phyloP scores from a whole-genome alignment of 2,797 vertebrate species.

The Enteromius radiatus region DNA sequence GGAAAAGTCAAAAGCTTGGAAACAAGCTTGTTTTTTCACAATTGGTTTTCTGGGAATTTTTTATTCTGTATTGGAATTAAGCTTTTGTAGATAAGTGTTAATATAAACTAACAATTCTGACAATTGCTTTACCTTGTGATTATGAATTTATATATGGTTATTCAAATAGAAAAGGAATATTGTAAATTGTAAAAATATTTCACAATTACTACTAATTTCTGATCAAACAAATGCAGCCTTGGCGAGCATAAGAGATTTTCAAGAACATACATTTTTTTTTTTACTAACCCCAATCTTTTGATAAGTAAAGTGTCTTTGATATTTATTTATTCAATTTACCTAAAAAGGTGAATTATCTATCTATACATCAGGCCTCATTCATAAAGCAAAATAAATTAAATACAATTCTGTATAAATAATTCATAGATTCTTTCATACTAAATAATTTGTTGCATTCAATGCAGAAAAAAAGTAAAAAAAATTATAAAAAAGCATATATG shows the following conservation, averaged over 20 bases:
- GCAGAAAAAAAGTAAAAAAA: too few relatives aligned
- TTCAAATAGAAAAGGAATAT: not conserved
- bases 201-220: not conserved
- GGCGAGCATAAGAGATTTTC: not conserved
- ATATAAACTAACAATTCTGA: not conserved
- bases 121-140: not conserved
- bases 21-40: not conserved
- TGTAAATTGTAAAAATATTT: not conserved
- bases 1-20: too few relatives aligned
- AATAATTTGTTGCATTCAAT: too few relatives aligned
- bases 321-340: not conserved
- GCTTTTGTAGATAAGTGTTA: not conserved
- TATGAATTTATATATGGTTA: too few relatives aligned
- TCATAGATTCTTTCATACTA: not conserved
- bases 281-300: not conserved
- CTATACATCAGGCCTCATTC: not conserved
- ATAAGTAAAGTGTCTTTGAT: not conserved
- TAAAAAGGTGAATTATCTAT: not conserved
- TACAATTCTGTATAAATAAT: not conserved
- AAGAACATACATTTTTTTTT: too few relatives aligned
- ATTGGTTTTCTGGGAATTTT: not conserved
- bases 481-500: too few relatives aligned
- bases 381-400: not conserved
- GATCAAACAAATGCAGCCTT: not conserved
- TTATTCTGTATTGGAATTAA: not conserved